Percentiles rank a stretch among this genome's conserved stretches.
Evolutionary conservation across 2,888 invertebrate species (phyloP).

Genomic region (Danaus chrysippus): DNA sequence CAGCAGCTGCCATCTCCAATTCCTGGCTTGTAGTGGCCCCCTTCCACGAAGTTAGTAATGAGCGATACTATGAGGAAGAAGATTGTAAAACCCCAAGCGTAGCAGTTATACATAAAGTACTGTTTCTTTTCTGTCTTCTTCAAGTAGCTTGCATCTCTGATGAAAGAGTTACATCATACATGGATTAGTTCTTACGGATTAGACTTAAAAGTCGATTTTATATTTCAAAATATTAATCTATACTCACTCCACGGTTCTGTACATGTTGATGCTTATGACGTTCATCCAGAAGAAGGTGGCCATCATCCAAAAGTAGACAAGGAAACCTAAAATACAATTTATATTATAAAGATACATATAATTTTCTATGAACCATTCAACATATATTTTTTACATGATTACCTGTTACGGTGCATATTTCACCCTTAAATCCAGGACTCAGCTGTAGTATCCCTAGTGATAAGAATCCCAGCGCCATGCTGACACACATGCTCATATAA

Average conservation of each 20-base stretch:
- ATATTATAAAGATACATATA: not conserved
- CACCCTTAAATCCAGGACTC: constrained; percentile 49
- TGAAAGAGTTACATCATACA: constrained; percentile 22
- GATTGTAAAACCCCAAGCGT: constrained; percentile 80
- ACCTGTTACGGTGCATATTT: constrained; percentile 77
- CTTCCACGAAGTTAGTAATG: constrained; percentile 75
- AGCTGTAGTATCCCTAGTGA: constrained; percentile 79
- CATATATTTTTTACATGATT: constrained; percentile 29
- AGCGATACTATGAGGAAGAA: constrained; percentile 73
- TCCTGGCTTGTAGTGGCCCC: constrained; percentile 76
- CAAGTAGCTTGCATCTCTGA: constrained; percentile 58
- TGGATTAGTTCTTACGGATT: not conserved
- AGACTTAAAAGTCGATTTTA: too few species aligned
- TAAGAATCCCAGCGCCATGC: constrained; percentile 79
- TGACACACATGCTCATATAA: constrained; percentile 80
- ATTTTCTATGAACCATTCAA: not conserved
- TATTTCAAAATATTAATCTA: constrained; percentile 11
- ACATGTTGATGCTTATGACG: constrained; percentile 83
- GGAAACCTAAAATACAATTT: constrained; percentile 63
- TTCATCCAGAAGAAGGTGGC: constrained; percentile 87
- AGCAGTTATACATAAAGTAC: constrained; percentile 75
- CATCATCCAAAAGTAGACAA: constrained; percentile 81
- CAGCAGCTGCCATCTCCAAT: constrained; percentile 80
- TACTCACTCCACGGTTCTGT: constrained; percentile 82
- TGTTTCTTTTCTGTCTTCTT: constrained; percentile 74